Conservation (phyloP, 2,797 vertebrate species). For the Peromyscus attwateri region DNA sequence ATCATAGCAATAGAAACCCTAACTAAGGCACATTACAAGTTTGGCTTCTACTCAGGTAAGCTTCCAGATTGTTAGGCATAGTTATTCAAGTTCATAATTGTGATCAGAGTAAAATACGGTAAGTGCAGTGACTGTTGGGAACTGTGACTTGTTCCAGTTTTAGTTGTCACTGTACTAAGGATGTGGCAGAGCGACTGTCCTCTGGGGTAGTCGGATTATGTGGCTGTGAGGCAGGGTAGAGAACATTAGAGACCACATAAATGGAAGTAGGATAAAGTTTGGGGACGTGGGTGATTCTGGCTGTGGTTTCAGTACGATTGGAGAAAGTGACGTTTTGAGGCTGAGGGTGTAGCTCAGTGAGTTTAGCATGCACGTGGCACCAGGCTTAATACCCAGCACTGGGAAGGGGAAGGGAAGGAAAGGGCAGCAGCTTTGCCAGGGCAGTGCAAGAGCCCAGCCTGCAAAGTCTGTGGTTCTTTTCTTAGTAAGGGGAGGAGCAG, state of each 20-base stretch:
- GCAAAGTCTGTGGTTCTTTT: neutral
- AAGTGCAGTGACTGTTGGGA: neutral
- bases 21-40: neutral
- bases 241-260: neutral
- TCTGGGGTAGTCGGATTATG: neutral
- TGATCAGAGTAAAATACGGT: neutral
- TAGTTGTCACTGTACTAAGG: neutral
- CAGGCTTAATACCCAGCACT: neutral
- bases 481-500: neutral
- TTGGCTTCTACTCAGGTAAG: neutral
- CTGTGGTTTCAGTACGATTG: neutral
- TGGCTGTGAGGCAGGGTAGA: neutral
- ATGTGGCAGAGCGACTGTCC: neutral
- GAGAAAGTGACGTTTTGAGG: neutral
- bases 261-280: neutral
- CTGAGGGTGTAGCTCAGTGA: neutral
- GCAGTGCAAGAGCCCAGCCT: neutral
- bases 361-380: neutral
- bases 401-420: no score
- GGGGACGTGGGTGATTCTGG: neutral
- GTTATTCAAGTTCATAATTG: conserved; percentile 15
- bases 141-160: neutral
- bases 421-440: neutral
- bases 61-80: neutral
- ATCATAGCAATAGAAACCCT: neutral